Evolutionary conservation across 2,113 vertebrate genomes (phyloP).

Genomic region (Serilophus lunatus): DNA sequence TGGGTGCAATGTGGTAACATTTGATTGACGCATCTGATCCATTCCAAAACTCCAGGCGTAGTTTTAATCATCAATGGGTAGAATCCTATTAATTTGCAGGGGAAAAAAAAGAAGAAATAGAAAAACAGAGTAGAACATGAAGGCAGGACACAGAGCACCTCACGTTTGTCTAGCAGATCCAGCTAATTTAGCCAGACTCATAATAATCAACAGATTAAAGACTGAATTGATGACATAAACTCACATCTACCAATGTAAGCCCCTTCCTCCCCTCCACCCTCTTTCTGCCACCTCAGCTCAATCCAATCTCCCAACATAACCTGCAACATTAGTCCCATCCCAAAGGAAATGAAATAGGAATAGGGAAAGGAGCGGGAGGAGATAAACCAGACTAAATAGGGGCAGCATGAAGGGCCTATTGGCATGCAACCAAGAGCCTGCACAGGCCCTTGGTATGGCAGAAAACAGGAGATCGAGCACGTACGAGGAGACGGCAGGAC

Average conservation of each 20-base stretch:
- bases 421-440: not conserved
- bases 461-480: not conserved
- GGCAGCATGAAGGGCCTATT: not conserved
- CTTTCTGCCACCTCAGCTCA: not conserved
- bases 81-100: constrained; percentile 39
- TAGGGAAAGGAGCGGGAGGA: constrained; percentile 4
- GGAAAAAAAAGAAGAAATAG: not conserved
- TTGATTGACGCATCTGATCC: constrained; percentile 51
- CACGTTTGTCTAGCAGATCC: not conserved
- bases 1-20: constrained; percentile 46
- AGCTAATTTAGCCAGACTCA: not conserved
- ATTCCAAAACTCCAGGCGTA: constrained; percentile 51
- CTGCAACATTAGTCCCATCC: not conserved
- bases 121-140: constrained; percentile 49
- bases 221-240: not conserved
- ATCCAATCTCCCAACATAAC: not conserved
- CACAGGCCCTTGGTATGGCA: not conserved
- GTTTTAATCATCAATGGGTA: constrained; percentile 48
- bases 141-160: not conserved
- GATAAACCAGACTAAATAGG: not conserved
- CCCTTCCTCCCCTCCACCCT: not conserved
- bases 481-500: not conserved
- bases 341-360: not conserved
- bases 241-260: not conserved
- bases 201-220: not conserved